Conservation (phyloP, 2,888 invertebrate genomes). For the Leptothorax acervorum region DNA sequence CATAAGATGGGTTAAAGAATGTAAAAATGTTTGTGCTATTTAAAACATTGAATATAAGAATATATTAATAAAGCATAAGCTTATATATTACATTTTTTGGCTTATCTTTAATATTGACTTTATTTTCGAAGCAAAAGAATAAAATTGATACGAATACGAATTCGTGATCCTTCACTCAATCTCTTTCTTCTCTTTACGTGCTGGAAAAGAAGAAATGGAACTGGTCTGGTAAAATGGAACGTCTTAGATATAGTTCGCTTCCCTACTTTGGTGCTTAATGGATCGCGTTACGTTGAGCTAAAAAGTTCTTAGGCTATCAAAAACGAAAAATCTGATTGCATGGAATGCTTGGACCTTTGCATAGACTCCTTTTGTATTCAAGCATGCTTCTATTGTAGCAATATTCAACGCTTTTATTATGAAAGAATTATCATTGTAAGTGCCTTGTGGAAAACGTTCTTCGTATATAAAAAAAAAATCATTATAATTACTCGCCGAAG, state of each 20-base stretch:
- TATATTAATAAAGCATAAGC: not conserved
- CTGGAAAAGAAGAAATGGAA: slow-evolving; percentile 26
- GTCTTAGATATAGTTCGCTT: slow-evolving; percentile 29
- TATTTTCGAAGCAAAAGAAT: slow-evolving; percentile 3
- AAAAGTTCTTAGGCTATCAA: slow-evolving; percentile 33
- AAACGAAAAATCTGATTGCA: slow-evolving; percentile 15
- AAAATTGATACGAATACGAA: slow-evolving; percentile 5
- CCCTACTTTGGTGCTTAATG: slow-evolving; percentile 30
- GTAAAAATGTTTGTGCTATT: not conserved
- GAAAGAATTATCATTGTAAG: not conserved
- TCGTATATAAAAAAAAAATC: not conserved
- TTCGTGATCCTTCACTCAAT: slow-evolving; percentile 24
- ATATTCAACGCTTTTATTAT: not conserved
- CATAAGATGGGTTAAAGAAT: no score
- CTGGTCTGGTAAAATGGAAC: slow-evolving; percentile 36
- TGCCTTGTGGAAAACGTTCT: not conserved
- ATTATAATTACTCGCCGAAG: not conserved
- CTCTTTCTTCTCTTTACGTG: slow-evolving; percentile 15
- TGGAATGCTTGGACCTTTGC: not conserved
- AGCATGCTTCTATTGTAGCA: not conserved
- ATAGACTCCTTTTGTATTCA: not conserved
- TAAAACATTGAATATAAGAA: not conserved
- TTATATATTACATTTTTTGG: not conserved
- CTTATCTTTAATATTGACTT: not conserved
- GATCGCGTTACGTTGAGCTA: slow-evolving; percentile 27